Conservation (phyloP, 2,113 vertebrate genomes). For the Sminthopsis crassicaudata region DNA sequence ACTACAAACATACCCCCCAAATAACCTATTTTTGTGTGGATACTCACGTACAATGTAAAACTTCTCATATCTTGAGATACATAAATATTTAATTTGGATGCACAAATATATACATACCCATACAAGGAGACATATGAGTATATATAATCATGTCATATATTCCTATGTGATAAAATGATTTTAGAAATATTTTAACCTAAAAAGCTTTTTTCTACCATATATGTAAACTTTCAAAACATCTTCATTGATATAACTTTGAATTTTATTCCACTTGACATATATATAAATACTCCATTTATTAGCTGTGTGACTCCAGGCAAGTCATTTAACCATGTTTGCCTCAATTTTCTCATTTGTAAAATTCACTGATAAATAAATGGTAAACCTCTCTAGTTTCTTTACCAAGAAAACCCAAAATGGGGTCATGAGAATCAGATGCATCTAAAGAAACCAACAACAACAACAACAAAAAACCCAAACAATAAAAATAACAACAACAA, state of each 20-base stretch:
- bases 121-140: neutral
- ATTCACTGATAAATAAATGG: neutral
- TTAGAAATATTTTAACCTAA: too few relatives aligned
- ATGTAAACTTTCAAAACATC: neutral
- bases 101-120: neutral
- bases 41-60: too few relatives aligned
- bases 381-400: neutral
- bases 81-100: rapidly evolving
- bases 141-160: neutral
- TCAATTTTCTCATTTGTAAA: neutral
- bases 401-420: neutral
- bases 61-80: too few relatives aligned
- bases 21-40: too few relatives aligned
- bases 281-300: neutral
- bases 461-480: too few relatives aligned
- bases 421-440: neutral
- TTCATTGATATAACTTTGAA: neutral
- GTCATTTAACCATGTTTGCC: neutral
- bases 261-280: neutral
- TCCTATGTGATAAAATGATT: neutral
- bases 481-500: neutral
- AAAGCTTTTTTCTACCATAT: neutral
- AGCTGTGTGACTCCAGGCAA: neutral
- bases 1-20: too few relatives aligned
- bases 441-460: neutral